These are phyloP conservation scores for Heliornis fulica DNA, from an alignment of 2,113 vertebrate genomes.

Conservation along the genomic window DNA sequence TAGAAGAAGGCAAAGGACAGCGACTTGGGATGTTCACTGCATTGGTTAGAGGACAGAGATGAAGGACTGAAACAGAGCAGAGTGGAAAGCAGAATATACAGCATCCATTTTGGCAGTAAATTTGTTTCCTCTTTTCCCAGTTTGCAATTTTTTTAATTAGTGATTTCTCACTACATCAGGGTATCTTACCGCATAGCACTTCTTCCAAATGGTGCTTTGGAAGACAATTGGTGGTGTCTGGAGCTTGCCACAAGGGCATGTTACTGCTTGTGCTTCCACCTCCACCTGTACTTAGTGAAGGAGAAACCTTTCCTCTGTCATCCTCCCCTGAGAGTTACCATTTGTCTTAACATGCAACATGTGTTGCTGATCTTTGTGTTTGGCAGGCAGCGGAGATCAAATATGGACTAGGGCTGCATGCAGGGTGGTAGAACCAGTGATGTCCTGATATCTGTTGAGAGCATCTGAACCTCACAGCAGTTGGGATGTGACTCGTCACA, in stretches of 20 bases:
- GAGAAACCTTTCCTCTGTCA: neutral
- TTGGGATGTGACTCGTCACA: neutral
- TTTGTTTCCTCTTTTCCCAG: neutral
- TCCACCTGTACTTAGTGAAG: neutral
- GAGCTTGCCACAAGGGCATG: neutral
- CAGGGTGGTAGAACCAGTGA: neutral
- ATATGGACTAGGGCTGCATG: neutral
- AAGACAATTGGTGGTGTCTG: neutral
- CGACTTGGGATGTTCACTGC: neutral
- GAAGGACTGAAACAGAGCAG: neutral
- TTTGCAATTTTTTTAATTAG: neutral
- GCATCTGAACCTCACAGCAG: neutral
- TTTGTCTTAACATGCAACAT: neutral
- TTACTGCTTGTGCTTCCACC: neutral
- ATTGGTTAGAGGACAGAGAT: neutral
- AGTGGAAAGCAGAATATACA: neutral
- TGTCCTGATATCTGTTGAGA: neutral
- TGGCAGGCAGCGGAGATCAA: neutral
- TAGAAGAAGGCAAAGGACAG: neutral
- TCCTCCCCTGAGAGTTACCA: neutral
- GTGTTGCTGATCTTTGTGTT: neutral
- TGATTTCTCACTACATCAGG: neutral
- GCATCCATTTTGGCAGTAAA: neutral
- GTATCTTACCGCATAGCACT: neutral
- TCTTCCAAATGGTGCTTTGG: neutral